Conservation (phyloP, 2,797 vertebrate genomes). For the Apogon talboti region DNA sequence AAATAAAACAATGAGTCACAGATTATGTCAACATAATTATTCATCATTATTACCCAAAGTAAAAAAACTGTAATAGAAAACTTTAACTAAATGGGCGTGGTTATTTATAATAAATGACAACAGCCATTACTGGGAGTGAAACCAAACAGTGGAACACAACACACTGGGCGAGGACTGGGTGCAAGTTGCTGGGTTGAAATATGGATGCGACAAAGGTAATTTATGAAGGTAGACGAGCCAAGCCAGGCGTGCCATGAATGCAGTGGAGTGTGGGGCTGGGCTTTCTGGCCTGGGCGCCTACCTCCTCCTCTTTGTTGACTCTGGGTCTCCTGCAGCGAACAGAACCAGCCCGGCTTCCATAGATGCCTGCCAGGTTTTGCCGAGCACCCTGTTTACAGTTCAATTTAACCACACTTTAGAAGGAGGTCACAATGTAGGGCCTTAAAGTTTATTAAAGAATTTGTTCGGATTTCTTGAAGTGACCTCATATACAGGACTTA, state of each 20-base stretch:
- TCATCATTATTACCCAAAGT: slow-evolving; percentile 23
- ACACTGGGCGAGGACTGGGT: slow-evolving; percentile 18
- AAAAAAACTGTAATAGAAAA: slow-evolving; percentile 26
- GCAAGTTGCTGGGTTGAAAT: slow-evolving; percentile 42
- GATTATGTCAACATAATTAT: not conserved
- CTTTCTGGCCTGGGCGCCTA: slow-evolving; percentile 82
- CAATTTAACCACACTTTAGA: slow-evolving; percentile 91
- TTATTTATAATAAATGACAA: slow-evolving; percentile 26
- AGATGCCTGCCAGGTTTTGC: slow-evolving; percentile 91
- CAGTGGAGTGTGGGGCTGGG: slow-evolving; percentile 49
- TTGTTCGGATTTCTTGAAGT: too few species aligned
- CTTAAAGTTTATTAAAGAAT: not conserved
- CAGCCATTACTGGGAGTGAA: slow-evolving; percentile 26
- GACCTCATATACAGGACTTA: too few species aligned
- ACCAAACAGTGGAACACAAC: slow-evolving; percentile 33
- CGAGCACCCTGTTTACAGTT: slow-evolving; percentile 95
- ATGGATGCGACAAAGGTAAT: slow-evolving; percentile 41
- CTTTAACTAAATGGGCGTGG: slow-evolving; percentile 11
- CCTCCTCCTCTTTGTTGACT: slow-evolving; percentile 98
- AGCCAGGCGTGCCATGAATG: slow-evolving; percentile 63
- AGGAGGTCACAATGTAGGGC: slow-evolving; percentile 27
- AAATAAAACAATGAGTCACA: slow-evolving; percentile 9
- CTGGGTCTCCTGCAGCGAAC: slow-evolving; percentile 90
- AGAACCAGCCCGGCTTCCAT: slow-evolving; percentile 89
- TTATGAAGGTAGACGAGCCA: slow-evolving; percentile 52